Base-by-base conservation (phyloP, 2,888 invertebrate species). In the Tetranychus piercei region DNA sequence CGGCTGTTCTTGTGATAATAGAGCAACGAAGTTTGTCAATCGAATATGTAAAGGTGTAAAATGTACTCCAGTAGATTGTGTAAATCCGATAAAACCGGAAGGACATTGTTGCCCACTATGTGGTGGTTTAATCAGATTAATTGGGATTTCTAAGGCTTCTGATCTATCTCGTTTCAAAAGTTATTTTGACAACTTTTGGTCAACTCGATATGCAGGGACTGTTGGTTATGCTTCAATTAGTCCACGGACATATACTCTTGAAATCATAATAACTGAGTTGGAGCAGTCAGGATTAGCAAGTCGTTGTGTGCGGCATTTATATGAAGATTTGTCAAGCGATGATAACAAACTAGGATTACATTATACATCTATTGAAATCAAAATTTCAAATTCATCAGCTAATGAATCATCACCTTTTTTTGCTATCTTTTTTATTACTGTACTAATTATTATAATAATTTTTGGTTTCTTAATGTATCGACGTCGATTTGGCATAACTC, bases 101-200 rank as follows among this genome's bases (percentile, higher is more conserved):
- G 71, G 71, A 11, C 44, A 43, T 43, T 71, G 71, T 45, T 71
- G 71, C 15, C 71, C 43, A 43, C 11, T 71, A n/a, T 71, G 71
- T 43, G 71, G 71, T n/a, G 71, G 15, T 15, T 23, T 44, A 5
- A 23, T 71, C 18, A 71, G 6, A 71, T 23, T 71, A 9, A 43
- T 6, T 69, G 20, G 11, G 11, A 69, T 55, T 55, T 15, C 20
- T 23, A 20, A 69, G n/a, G 34, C 6, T 20, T 23, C 11, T 20
- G 34, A 69, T 69, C 34, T 69, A 11, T 20, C 34, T 8, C 3
- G 8, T 4, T 20, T 69, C 22, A n/a, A 69, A 11, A 20, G 20
- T 23, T 23, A 23, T 69, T 22, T 69, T 8, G 22, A 69, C 9
- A 23, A 69, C 3, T 18, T 69, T 20, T 69, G 69, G 69, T 22